Percentiles rank a stretch among this genome's conserved stretches.
Conservation (phyloP, 2,797 vertebrate genomes). For the Gallinago stenura region DNA sequence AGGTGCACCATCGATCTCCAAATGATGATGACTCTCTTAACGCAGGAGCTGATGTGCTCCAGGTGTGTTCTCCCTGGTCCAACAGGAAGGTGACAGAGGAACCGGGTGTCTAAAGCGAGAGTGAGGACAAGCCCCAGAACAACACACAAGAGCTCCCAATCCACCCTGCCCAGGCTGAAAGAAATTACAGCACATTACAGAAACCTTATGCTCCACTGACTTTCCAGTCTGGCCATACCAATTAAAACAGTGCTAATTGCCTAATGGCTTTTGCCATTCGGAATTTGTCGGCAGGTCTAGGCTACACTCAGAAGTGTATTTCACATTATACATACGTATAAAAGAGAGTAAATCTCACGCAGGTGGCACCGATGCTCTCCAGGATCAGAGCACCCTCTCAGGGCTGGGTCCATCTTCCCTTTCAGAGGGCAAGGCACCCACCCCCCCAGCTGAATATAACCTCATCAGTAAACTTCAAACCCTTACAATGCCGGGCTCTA, state of each 20-base stretch:
- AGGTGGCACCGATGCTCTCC: background rate
- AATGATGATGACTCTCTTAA: background rate
- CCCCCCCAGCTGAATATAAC: background rate
- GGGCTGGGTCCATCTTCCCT: background rate
- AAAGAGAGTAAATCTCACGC: background rate
- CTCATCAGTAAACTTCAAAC: background rate
- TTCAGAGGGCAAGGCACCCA: background rate
- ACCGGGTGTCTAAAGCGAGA: background rate
- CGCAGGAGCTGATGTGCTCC: background rate
- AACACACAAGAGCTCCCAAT: background rate
- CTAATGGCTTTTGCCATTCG: background rate
- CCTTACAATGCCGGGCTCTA: background rate
- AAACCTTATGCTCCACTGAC: background rate
- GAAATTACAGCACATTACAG: background rate
- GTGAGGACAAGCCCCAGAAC: background rate
- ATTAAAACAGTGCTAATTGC: background rate
- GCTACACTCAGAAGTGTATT: background rate
- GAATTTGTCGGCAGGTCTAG: background rate
- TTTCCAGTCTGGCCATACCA: background rate
- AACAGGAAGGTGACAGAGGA: background rate
- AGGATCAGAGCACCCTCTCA: background rate
- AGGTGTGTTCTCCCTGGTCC: background rate
- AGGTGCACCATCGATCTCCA: background rate
- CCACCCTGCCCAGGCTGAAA: background rate
- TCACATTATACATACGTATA: background rate